A percentile compares a stretch with the other conserved stretches of the same genome.
Conservation (phyloP, 2,113 vertebrate genomes). For the Fulica atra region DNA sequence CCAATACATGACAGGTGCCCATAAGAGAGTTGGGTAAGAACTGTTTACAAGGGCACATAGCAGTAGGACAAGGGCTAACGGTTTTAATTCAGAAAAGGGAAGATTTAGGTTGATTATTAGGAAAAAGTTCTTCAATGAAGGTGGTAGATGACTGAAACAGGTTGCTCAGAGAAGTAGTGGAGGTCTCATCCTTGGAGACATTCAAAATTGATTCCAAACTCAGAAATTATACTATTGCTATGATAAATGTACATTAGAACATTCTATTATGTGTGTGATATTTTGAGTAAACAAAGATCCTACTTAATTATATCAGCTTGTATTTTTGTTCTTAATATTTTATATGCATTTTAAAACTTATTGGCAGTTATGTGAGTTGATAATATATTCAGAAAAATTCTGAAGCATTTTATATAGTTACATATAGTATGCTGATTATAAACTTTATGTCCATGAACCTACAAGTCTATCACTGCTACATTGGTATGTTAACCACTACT, state of each 20-base stretch:
- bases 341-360: background rate
- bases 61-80: too few relatives aligned
- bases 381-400: background rate
- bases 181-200: too few relatives aligned
- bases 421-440: background rate
- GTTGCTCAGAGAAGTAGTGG: too few relatives aligned
- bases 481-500: background rate
- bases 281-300: fast-evolving
- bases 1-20: too few relatives aligned
- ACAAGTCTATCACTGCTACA: background rate
- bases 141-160: too few relatives aligned
- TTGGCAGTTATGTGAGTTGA: background rate
- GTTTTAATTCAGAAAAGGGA: too few relatives aligned
- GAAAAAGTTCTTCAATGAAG: too few relatives aligned
- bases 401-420: background rate
- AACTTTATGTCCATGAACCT: background rate
- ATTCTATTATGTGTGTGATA: background rate
- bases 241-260: background rate
- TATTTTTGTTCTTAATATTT: background rate
- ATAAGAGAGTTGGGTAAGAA: too few relatives aligned
- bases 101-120: too few relatives aligned
- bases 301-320: background rate
- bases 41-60: too few relatives aligned
- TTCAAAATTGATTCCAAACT: background rate
- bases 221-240: background rate